A percentile compares a stretch with the other conserved stretches of the same genome.
phyloP scores from a whole-genome alignment of 2,888 invertebrate genomes.

The Agriotes lineatus region DNA sequence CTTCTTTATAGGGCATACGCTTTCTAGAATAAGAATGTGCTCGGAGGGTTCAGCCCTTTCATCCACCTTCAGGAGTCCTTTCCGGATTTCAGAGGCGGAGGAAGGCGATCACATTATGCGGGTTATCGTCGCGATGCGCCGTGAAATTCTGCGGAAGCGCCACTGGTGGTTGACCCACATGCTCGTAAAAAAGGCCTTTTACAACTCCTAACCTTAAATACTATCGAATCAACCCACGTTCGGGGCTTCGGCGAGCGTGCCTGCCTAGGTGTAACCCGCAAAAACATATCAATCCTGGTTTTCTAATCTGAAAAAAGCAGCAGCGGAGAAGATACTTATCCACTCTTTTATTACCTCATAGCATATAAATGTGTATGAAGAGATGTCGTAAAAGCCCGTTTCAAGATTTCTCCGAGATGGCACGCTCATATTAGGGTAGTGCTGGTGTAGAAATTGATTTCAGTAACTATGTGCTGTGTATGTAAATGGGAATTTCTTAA shows the following conservation, averaged over 20 bases:
- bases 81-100: constrained; percentile 8
- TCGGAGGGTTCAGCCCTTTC: constrained; percentile 5
- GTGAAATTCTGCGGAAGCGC: constrained; percentile 1
- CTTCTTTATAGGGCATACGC: constrained; percentile 7
- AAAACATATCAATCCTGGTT: constrained; percentile 5
- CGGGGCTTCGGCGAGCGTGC: neutral
- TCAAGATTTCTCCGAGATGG: neutral
- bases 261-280: constrained; percentile 1
- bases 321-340: neutral
- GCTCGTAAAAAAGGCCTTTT: constrained; percentile 4
- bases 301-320: neutral
- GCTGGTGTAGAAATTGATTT: too few relatives aligned
- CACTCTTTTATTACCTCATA: neutral
- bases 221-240: constrained; percentile 11
- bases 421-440: too few relatives aligned
- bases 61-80: constrained; percentile 9
- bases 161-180: constrained; percentile 11
- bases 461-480: too few relatives aligned
- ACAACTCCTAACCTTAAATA: constrained; percentile 7
- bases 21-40: constrained; percentile 3
- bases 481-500: too few relatives aligned
- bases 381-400: neutral
- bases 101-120: constrained; percentile 8
- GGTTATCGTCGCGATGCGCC: constrained; percentile 4
- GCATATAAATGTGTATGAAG: neutral